These are phyloP conservation scores for Eufriesea mexicana DNA, from an alignment of 1,140 invertebrate species.

Conservation along the genomic window DNA sequence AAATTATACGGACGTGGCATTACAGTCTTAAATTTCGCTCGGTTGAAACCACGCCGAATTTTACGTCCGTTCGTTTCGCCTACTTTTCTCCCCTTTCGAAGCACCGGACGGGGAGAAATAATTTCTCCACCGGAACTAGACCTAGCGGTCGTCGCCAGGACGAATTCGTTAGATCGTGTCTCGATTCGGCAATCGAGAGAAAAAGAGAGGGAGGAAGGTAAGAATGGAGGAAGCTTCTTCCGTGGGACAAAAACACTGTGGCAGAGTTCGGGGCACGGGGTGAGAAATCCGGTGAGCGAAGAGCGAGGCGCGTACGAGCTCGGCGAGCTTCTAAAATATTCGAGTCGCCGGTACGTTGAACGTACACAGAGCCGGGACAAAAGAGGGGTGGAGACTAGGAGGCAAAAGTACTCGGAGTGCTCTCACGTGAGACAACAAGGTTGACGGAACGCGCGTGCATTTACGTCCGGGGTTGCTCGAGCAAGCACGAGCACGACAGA, in stretches of 20 bases:
- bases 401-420: conserved; percentile 55
- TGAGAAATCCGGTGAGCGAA: background rate
- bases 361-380: conserved; percentile 7
- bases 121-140: background rate
- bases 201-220: no score
- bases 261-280: no score
- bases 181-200: no score
- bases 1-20: conserved; percentile 59
- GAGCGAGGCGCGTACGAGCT: background rate
- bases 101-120: background rate
- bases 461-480: conserved; percentile 40
- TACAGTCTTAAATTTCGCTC: conserved; percentile 57
- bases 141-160: no score
- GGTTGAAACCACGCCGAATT: conserved; percentile 46
- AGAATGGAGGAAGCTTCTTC: background rate
- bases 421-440: conserved; percentile 67
- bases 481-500: background rate
- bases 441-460: conserved; percentile 65
- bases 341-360: conserved; percentile 7
- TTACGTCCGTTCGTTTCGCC: conserved; percentile 34
- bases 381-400: conserved; percentile 4
- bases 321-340: conserved; percentile 35
- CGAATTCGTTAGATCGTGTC: no score
- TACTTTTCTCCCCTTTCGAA: background rate
- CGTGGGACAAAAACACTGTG: background rate